Conservation (phyloP, 2,797 vertebrate genomes). For the Rhinophrynus dorsalis region DNA sequence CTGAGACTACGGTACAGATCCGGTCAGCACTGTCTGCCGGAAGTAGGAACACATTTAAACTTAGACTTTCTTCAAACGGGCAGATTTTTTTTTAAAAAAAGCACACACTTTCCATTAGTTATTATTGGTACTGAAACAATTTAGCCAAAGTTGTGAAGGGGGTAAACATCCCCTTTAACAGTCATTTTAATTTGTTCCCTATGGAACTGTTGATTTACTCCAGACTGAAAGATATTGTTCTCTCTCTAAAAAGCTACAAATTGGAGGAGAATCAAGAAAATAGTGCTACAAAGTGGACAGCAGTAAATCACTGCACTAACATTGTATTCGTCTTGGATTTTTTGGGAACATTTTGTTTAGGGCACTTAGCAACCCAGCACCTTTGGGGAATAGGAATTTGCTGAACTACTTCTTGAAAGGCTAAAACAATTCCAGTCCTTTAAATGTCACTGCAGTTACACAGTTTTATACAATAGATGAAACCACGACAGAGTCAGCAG, state of each 20-base stretch:
- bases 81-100: too few relatives aligned
- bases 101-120: too few relatives aligned
- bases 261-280: not conserved
- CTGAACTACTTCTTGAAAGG: not conserved
- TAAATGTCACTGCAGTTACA: constrained; percentile 10
- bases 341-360: not conserved
- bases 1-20: too few relatives aligned
- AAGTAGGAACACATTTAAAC: too few relatives aligned
- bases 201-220: too few relatives aligned
- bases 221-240: not conserved
- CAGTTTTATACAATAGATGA: not conserved
- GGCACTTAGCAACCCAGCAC: not conserved
- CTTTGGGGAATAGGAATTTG: not conserved
- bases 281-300: not conserved
- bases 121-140: too few relatives aligned
- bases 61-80: too few relatives aligned
- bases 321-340: not conserved
- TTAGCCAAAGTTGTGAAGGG: too few relatives aligned
- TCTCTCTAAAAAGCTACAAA: not conserved
- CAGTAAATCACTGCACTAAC: not conserved
- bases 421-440: not conserved
- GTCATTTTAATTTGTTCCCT: too few relatives aligned
- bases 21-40: too few relatives aligned
- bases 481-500: not conserved
- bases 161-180: too few relatives aligned